Evolutionary conservation across 2,888 invertebrate genomes (phyloP), one percentile per base, ranked within the genome.

Genomic region (Morpho achilles): DNA sequence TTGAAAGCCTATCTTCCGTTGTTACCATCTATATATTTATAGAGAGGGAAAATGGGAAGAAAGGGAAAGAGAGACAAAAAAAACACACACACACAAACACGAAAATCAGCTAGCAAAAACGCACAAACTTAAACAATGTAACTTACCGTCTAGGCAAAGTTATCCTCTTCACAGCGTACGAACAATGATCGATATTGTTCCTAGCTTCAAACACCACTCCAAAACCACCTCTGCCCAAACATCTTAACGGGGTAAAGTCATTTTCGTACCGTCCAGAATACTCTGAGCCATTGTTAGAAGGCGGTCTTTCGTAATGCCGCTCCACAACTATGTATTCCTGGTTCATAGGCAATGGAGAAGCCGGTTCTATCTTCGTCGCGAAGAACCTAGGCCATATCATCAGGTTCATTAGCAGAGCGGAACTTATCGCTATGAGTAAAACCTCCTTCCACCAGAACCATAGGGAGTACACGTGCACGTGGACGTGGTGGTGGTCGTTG

Each of bases 141-240:
- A 66, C 83, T 76, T 76, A 94, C 94, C 92, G 92, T 66, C 93
- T 95, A 1, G 98, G 96, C 58, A 99, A 83, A 0, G 95, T 94
- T 56, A 99, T 98, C 72, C 99, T 92, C 86, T 99, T 99, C 0
- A 99, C 95, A 7, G 99, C 99, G 84, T 99, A 99, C 61, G 94
- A 93, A 69, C 97, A 96, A 72, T 98, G 97, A 77, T 99, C 99
- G 58, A 98, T 94, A 79, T 96, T 97, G 80, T 99, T 98, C 76
- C 93, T 94, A 0, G 97, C 98, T 79, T 98, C 96, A 79, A 99
- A 99, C 0, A 99, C 99, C 2, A 99, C 95, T 0, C 99, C 99
- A 82, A 98, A 99, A 0, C 99, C 99, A 22, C 99, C 99, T 69
- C 93, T 93, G 0, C 98, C 98, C 10, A 98, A 87, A 67, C 96